Base-by-base conservation (phyloP, 2,888 invertebrate genomes). In the Bhutanitis thaidina region DNA sequence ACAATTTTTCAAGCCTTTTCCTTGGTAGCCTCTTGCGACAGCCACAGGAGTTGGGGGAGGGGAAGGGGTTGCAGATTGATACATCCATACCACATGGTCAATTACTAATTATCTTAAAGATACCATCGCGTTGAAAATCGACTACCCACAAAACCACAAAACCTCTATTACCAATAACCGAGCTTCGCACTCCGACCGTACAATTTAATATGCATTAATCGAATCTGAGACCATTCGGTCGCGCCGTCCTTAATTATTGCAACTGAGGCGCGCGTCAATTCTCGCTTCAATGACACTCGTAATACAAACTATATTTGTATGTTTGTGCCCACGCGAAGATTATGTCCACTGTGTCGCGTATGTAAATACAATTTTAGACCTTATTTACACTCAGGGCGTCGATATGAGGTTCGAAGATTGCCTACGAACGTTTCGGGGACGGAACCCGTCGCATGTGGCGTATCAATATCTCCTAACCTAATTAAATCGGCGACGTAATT, bases 171-270 rank as follows among this genome's bases (percentile, higher is more conserved):
- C 12, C 1, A 13, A 2, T 10, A 9, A 14, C 27, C n/a, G 10
- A 14, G 34, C 30, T 30, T 32, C 44, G 7, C 44, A 29, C 40
- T 44, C 20, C 30, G 20, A 13, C n/a, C 40, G 30, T 37, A 20
- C 37, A 27, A 41, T 54, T 52, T 52, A 50, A 52, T 52, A 47
- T 56, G 43, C 52, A 49, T 37, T 52, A 52, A 52, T 54, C 54
- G 54, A 52, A 56, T 48, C 49, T 15, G 47, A 39, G 29, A 40
- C 43, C 52, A 52, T 49, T 50, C 49, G 29, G 37, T 52, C 47
- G 54, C 44, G 43, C 48, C 49, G 52, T 47, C 47, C 45, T 38
- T 54, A 54, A 56, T 56, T 56, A 56, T 52, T 56, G 12, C 34
- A 20, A 46, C 13, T 14, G 0, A 27, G 0, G n/a, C 34, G 1